Evolutionary conservation across 2,888 invertebrate species (phyloP), one percentile per base, ranked within the genome.

Genomic region (Acronicta aceris): DNA sequence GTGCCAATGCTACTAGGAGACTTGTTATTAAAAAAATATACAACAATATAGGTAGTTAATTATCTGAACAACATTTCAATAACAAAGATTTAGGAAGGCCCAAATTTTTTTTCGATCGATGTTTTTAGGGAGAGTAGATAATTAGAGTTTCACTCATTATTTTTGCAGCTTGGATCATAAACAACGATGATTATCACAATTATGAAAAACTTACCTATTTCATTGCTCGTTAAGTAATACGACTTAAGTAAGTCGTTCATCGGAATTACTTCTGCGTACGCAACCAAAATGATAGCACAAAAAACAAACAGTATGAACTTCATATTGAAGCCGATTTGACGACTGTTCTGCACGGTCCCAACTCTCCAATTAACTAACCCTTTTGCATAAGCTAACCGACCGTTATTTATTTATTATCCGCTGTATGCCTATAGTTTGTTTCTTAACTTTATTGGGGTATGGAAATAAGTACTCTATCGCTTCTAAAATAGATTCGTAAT

Each of bases 221-320:
- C 65, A 12, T 67, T 64, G 33, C 40, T 55, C 1, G 46, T 16
- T 30, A 15, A 17, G 1, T 65, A 65, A 10, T 49, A 65, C 8
- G 65, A 57, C 7, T 16, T 67, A 10, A 67, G 12, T 36, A 67
- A 13, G 9, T 67, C 58, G 13, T 65, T 51, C 3, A 67, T 10
- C 8, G 58, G 38, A 16, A 67, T 15, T 3, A 71, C 7, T 9
- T 67, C 48, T 5, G 67, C 38, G 3, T 30, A 52, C 10, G 25
- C 65, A 9, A 40, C 71, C 52, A 67, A 27, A 4, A 65, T n/a
- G 12, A 67, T n/a, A n/a, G 65, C 65, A 65, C 51, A 45, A n/a
- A 71, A 0, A 7, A 67, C 43, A 27, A 65, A 8, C 15, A 67
- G 4, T 5, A 71, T 12, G 13, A 71, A 38, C 47, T 67, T 67